phyloP scores from a whole-genome alignment of 2,797 vertebrate genomes.

The Notolepis coatsorum region DNA sequence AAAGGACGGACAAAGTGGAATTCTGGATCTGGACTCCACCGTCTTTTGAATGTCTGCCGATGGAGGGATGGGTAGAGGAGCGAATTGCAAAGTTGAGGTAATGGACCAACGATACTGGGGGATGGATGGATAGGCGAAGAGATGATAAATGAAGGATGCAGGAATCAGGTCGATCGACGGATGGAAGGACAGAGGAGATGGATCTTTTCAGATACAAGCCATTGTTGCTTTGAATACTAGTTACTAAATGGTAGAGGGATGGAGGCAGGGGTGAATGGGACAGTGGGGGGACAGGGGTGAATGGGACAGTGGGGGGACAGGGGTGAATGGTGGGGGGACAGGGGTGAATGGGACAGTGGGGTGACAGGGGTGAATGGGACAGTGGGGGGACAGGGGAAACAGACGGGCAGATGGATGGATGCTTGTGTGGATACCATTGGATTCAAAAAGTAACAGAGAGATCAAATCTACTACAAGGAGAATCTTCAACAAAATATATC shows the following conservation, averaged over 20 bases:
- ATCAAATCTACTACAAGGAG: no score
- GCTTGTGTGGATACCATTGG: no score
- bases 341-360: background rate
- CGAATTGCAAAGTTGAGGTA: background rate
- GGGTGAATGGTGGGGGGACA: background rate
- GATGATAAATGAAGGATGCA: background rate
- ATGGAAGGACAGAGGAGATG: background rate
- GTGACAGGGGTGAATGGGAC: background rate
- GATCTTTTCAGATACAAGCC: no score
- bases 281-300: background rate
- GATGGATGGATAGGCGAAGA: background rate
- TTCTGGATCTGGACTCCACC: no score
- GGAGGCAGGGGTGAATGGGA: no score
- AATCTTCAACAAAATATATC: no score
- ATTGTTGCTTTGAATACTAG: no score
- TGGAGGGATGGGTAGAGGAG: background rate
- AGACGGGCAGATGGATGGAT: no score
- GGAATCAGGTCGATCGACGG: background rate
- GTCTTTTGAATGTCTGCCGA: constrained; percentile 5
- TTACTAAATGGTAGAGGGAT: no score
- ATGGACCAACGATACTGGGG: background rate
- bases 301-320: background rate
- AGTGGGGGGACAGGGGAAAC: no score
- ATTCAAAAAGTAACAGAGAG: no score
- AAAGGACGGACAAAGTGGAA: constrained; percentile 56